Conservation (phyloP, 2,113 vertebrate species). For the Athene noctua region DNA sequence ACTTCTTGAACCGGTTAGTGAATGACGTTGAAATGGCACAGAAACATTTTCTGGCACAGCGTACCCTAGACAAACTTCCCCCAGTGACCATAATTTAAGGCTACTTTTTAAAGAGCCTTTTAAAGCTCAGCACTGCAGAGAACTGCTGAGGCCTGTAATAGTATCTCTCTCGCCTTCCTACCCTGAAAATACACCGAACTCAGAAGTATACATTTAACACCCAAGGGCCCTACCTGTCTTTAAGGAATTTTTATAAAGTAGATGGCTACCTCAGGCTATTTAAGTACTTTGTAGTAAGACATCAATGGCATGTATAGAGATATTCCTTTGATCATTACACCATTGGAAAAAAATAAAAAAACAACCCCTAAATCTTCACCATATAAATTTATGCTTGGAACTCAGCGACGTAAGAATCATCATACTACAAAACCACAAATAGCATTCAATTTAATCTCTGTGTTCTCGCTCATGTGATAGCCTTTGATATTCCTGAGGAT, state of each 20-base stretch:
- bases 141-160: background rate
- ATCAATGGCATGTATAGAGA: constrained; percentile 50
- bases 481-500: constrained; percentile 10
- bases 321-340: constrained; percentile 64
- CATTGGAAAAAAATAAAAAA: constrained; percentile 13
- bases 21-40: constrained; percentile 24
- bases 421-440: constrained; percentile 21
- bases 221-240: constrained; percentile 54
- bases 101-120: constrained; percentile 23
- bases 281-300: constrained; percentile 61
- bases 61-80: constrained; percentile 12
- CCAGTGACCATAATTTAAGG: constrained; percentile 47
- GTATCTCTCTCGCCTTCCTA: background rate
- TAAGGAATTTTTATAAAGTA: constrained; percentile 50
- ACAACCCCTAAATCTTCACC: constrained; percentile 10
- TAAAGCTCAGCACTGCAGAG: background rate
- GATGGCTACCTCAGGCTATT: constrained; percentile 45
- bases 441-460: background rate
- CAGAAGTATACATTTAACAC: background rate
- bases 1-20: background rate
- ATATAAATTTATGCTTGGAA: constrained; percentile 28
- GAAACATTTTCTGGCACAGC: background rate
- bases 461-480: background rate
- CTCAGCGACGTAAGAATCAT: background rate
- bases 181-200: background rate